These are phyloP conservation scores for Cetonia aurata DNA, from an alignment of 2,888 invertebrate species.

Conservation along the genomic window DNA sequence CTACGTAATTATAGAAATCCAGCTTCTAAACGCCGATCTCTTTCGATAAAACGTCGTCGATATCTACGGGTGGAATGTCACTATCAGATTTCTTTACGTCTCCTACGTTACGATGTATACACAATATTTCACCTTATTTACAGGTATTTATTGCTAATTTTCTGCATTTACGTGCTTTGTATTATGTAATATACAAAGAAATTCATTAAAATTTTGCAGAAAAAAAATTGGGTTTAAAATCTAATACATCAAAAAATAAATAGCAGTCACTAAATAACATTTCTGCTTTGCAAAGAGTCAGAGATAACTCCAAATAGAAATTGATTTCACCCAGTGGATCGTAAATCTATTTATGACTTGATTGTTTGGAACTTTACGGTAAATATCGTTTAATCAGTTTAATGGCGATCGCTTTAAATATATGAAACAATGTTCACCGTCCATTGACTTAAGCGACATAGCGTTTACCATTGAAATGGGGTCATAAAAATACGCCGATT, in stretches of 20 bases:
- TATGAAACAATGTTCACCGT: neutral
- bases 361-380: slow-evolving; percentile 1
- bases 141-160: too few species aligned
- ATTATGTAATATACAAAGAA: neutral
- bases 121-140: slow-evolving; percentile 20
- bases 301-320: neutral
- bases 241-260: neutral
- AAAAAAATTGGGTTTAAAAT: slow-evolving; percentile 1
- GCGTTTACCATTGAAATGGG: slow-evolving; percentile 11
- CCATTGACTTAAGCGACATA: neutral
- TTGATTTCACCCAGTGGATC: neutral
- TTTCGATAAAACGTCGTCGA: slow-evolving; percentile 49
- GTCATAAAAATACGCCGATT: slow-evolving; percentile 11
- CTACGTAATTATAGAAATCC: slow-evolving; percentile 53
- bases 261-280: slow-evolving; percentile 4
- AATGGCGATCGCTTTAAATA: slow-evolving; percentile 3
- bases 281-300: neutral
- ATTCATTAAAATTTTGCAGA: neutral
- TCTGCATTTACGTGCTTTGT: too few species aligned
- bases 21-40: slow-evolving; percentile 48
- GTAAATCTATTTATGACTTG: slow-evolving; percentile 3
- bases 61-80: slow-evolving; percentile 43
- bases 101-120: neutral
- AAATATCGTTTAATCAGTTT: slow-evolving; percentile 4
- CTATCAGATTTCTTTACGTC: slow-evolving; percentile 36